phyloP scores from a whole-genome alignment of 30 jellyfish, hydroid and myxozoan genomes.

The Morbakka virulenta region DNA sequence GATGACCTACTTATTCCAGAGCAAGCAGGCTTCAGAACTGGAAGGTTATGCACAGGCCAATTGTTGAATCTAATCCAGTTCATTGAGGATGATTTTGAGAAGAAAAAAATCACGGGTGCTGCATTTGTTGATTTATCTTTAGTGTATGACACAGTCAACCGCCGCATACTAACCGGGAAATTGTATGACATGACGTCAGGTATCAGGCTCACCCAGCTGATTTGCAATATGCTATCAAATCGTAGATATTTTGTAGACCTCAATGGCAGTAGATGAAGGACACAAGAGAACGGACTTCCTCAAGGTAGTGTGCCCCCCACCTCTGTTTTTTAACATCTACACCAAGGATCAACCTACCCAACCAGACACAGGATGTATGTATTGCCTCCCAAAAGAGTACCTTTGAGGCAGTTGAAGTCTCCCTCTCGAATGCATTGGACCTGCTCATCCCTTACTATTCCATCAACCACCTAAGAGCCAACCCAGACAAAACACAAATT shows the following conservation, averaged over 20 bases:
- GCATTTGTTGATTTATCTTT: neutral
- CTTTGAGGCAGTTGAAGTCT: neutral
- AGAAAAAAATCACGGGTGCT: neutral
- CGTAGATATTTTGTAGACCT: neutral
- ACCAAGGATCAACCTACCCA: neutral
- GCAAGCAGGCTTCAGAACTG: neutral
- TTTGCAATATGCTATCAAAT: neutral
- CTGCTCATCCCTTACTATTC: neutral
- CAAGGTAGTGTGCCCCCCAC: neutral
- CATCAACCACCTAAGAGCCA: neutral
- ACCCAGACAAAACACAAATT: neutral
- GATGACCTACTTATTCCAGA: neutral
- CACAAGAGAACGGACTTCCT: neutral
- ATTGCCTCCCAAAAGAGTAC: neutral
- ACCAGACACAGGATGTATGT: neutral
- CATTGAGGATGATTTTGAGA: neutral
- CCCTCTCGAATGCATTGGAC: neutral
- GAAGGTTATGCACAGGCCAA: neutral
- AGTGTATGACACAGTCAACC: neutral
- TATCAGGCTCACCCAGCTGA: neutral
- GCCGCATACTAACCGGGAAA: neutral
- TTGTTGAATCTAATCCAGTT: neutral
- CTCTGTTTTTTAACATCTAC: neutral
- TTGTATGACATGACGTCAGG: neutral
- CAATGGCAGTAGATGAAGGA: neutral